A percentile compares a stretch with the other conserved stretches of the same genome.
phyloP scores from a whole-genome alignment of 2,113 vertebrate species.

The Dolichotis patagonum region DNA sequence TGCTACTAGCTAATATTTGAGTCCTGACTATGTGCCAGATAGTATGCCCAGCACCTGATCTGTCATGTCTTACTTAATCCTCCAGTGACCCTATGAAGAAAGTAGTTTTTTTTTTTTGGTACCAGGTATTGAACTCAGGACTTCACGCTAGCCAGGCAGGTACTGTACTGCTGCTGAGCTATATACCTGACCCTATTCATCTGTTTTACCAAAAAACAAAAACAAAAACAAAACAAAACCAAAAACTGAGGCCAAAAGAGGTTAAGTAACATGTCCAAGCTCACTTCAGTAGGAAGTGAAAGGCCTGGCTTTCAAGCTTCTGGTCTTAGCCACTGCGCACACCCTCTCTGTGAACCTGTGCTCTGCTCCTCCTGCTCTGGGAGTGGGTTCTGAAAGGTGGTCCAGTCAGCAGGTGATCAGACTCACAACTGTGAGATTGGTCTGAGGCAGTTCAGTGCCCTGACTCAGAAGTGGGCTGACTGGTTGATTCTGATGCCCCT shows the following conservation, averaged over 20 bases:
- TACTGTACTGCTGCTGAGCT: too few relatives aligned
- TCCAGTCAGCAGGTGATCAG: constrained; percentile 63
- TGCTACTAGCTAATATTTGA: neutral
- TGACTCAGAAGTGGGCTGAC: constrained; percentile 39
- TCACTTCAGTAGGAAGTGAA: neutral
- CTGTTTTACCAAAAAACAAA: neutral
- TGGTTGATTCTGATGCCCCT: neutral
- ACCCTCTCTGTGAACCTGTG: neutral
- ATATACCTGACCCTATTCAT: too few relatives aligned
- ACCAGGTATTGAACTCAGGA: too few relatives aligned
- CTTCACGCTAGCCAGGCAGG: too few relatives aligned
- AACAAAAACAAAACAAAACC: neutral
- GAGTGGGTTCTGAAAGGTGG: constrained; percentile 71
- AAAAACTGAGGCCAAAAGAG: neutral
- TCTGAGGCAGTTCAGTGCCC: constrained; percentile 61
- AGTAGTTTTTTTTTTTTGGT: neutral
- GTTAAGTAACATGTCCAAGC: neutral
- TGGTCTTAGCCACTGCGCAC: neutral
- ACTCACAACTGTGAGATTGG: constrained; percentile 63
- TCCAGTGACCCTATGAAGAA: neutral
- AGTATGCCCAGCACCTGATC: neutral
- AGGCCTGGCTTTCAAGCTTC: neutral
- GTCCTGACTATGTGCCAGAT: neutral
- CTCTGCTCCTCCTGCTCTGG: constrained; percentile 23
- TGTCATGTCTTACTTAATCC: neutral